Evolutionary conservation across 2,888 invertebrate genomes (phyloP), one percentile per base, ranked within the genome.

Genomic region (Gari tellinella): DNA sequence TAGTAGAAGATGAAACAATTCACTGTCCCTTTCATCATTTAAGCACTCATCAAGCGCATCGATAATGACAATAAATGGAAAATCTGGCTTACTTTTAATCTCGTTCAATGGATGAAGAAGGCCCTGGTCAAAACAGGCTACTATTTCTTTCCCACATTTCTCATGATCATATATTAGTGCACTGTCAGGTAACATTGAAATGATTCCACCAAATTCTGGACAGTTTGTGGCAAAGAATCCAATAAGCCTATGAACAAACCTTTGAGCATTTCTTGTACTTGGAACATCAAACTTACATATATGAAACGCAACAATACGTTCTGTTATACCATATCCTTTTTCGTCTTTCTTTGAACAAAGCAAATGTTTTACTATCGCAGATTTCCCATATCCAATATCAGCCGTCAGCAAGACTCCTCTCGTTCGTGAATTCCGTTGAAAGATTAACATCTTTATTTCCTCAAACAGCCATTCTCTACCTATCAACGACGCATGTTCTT

Each of bases 51-150:
- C 67, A 2, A 61, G 48, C 25, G 67, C 67, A 48, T 67, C 67
- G 23, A 67, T 55, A 1, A 52, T 48, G 25, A 67, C 4, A 0
- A 67, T 26, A 53, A 41, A 46, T 7, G 31, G 31, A 31, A 4
- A 7, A 1, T 21, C n/a, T 12, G 15, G 37, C 0, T 60, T 23
- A 7, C 10, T 15, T 17, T 38, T 31, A 2, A 37, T 26, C 31
- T 40, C 23, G 25, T 41, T 40, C 5, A 61, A 21, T 26, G 68
- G 62, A 12, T 21, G 23, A 1, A 51, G 23, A 25, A 68, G 23
- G 26, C 56, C 68, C 31, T 61, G 62, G 38, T 68, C 68, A 61
- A 68, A 55, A 43, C 68, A 68, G 8, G 68, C 68, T 10, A 60
- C 55, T 7, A 56, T 37, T 51, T 68, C 68, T 15, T 51, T 49